Base-by-base conservation (phyloP, 92 coral and sea anemone species). In the Actinernus sp. region DNA sequence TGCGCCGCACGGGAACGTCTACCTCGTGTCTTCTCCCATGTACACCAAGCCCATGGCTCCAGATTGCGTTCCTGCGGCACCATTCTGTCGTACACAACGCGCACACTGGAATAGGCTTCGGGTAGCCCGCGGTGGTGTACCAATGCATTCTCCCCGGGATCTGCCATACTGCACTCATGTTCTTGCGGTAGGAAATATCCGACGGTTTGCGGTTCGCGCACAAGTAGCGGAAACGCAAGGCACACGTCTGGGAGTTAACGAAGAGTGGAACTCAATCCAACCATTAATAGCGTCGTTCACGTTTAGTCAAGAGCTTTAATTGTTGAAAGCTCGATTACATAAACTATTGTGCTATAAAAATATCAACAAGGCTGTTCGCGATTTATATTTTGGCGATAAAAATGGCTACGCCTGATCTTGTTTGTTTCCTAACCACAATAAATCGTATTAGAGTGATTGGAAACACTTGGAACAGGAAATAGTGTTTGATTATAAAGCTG, bases 31-130 rank as follows among this genome's bases (percentile, higher is more conserved):
- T 33, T 29, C 63, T 29, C 63, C 41, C 14, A 6, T 34, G 8
- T 6, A 14, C 41, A 14, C 41, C 6, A 34, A 6, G 8, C 14
- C 41, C 41, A 6, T 34, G 41, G 6, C 41, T 34, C 14, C 14
- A 14, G 14, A 34, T 34, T 34, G 41, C 8, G 14, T 6, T 14
- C 6, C 41, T 14, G 41, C n/a, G n/a, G n/a, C 41, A 36, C 52
- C 52, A 45, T 18, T 45, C 52, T 17, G 52, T 9, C 18, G 26
- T 25, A 25, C 67, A 21, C 3, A 60, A 17, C 34, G 67, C 49
- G 25, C 67, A 60, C n/a, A 60, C 33, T 2, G 67, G 67, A 6
- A 60, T 13, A 2, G 67, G 67, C 32, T 44, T 60, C 31, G 46
- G 43, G 11, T 41, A 44, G 25, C 8, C 13, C 40, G 39, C 24